Evolutionary conservation across 2,888 invertebrate genomes (phyloP), one percentile per base, ranked within the genome.

Genomic region (Anticlea derivata): DNA sequence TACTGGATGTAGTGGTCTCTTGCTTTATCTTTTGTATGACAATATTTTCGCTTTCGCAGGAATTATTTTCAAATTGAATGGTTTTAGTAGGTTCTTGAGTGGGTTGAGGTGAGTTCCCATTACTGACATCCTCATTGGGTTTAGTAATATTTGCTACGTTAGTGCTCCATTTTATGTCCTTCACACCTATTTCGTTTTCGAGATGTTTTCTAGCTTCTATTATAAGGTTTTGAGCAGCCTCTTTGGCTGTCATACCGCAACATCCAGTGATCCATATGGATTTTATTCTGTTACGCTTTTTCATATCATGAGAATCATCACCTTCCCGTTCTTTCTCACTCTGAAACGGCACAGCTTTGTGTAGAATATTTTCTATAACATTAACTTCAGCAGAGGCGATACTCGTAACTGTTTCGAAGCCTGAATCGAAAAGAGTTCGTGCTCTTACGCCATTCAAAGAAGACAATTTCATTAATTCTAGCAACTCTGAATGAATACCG

Each of bases 401-500:
- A 63, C 95, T 94, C 1, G 95, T 89, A 8, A 98, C 91, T 3
- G 93, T 94, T 72, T 95, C 94, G 60, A 96, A 94, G 0, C 97
- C 97, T 13, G 93, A 93, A 80, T 96, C 94, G 75, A 93, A 97
- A 4, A 99, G 86, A 26, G 94, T 93, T 67, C 99, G 92, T 1
- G 99, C 98, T 61, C 96, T 92, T 63, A 94, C 93, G 0, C 96
- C 96, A 78, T 96, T 97, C 43, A 99, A 82, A 60, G 95, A 92
- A 0, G 96, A 93, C 31, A 99, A 84, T 62, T 96, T 93, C 92
- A 98, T 95, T 45, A 99, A 90, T 75, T 99, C 99, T 57, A 98
- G 92, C 29, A 99, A 90, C 77, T 99, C 99, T 12, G 96, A 93
- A 72, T 97, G 96, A 34, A 99, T 95, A 7, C 99, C 99, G 80